Percentiles rank a stretch among this genome's conserved stretches.
Conservation (phyloP, 2,797 vertebrate species). For the Clarias fuscus region DNA sequence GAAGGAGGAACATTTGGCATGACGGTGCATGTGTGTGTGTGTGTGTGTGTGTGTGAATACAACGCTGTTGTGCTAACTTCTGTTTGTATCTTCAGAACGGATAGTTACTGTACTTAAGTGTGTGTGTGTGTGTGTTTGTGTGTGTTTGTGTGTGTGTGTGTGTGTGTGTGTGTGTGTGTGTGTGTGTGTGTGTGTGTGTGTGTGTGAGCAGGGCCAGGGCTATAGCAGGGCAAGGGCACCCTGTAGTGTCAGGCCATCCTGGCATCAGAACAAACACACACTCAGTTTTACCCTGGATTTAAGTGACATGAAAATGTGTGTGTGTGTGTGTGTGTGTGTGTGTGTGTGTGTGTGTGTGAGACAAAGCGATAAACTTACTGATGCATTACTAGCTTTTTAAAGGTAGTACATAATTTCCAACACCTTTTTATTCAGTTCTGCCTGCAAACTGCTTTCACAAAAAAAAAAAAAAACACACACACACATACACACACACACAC, state of each 20-base stretch:
- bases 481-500: too few species aligned
- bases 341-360: neutral
- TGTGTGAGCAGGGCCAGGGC: neutral
- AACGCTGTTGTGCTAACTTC: neutral
- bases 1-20: neutral
- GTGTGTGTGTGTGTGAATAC: neutral
- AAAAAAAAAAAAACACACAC: too few species aligned
- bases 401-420: neutral
- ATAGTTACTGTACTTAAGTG: neutral
- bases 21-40: neutral
- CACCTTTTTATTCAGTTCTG: neutral
- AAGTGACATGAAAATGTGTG: constrained; percentile 29
- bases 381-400: constrained; percentile 64
- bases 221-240: constrained; percentile 4
- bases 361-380: constrained; percentile 33
- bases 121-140: neutral
- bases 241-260: constrained; percentile 20
- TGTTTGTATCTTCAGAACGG: neutral
- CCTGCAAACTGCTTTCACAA: neutral
- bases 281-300: constrained; percentile 53
- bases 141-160: neutral
- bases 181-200: neutral
- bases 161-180: neutral
- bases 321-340: neutral
- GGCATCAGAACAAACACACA: constrained; percentile 51